Percentiles rank a stretch among this genome's conserved stretches.
Evolutionary conservation across 2,797 vertebrate genomes (phyloP).

Genomic region (Otolemur crassicaudatus): DNA sequence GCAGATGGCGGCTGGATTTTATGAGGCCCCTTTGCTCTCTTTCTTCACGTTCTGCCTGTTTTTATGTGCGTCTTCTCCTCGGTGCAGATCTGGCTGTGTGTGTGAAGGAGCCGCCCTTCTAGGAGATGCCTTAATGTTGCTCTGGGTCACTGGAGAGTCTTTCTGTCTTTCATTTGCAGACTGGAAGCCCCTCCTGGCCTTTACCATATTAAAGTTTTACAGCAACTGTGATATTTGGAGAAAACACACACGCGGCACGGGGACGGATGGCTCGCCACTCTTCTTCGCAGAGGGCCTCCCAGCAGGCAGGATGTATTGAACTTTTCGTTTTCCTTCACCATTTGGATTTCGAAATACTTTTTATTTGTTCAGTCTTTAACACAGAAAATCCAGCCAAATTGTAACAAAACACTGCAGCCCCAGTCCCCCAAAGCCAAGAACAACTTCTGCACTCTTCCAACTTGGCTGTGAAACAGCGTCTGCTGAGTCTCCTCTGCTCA

Average conservation of each 20-base stretch:
- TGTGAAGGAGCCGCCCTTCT: neutral
- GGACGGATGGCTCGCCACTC: neutral
- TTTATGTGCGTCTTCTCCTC: neutral
- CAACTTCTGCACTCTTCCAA: neutral
- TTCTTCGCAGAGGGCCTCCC: neutral
- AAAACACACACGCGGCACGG: neutral
- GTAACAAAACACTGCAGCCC: neutral
- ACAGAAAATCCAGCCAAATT: slow-evolving; percentile 37
- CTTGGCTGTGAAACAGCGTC: neutral
- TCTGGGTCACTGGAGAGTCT: neutral
- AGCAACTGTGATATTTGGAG: neutral
- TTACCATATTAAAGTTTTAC: neutral
- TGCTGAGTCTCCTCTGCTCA: neutral
- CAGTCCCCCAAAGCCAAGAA: neutral
- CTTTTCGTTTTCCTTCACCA: neutral
- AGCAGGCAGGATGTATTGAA: neutral
- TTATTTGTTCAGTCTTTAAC: neutral
- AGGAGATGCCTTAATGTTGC: neutral
- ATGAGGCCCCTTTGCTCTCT: neutral
- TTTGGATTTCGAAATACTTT: slow-evolving; percentile 51
- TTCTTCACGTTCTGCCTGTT: neutral
- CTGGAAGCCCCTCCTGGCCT: neutral
- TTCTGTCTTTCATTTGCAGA: neutral
- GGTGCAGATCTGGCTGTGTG: neutral
- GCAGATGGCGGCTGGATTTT: slow-evolving; percentile 43